Evolutionary conservation across 1,140 invertebrate species (phyloP), one percentile per base, ranked within the genome.

Genomic region (Plutomurus gul): DNA sequence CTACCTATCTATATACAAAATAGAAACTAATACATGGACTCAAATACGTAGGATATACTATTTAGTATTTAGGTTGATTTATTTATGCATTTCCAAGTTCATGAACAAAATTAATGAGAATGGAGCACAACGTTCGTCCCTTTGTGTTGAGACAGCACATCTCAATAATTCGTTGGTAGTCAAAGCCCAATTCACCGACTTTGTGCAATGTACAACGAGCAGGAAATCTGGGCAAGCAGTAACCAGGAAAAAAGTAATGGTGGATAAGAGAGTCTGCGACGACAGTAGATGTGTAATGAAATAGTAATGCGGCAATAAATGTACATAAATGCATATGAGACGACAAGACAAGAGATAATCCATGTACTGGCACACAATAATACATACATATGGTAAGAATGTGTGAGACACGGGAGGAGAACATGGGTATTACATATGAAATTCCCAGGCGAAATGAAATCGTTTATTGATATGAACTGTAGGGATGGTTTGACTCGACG

Each of bases 391-490:
- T 51, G 47, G 47, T 20, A 51, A 51, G 47, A 51, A 33, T 33
- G 56, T 65, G 27, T 33, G 30, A 30, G 25, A 30, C 18, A 65
- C 7, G 27, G 25, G n/a, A 11, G 56, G 51, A 56, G 30, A 56
- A 25, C 51, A 65, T 25, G 46, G 27, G 36, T 30, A 65, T 65
- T 65, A 65, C 56, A 65, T 36, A 65, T 65, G 56, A 65, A 65
- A 56, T 75, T 56, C 74, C 47, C 74, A 20, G 30, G 74, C 46
- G 74, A 49, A 56, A 75, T 49, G 30, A 51, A 75, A 75, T 75
- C 74, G 47, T 49, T 75, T 75, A 75, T 75, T 75, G 74, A 75
- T 75, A 75, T 56, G 46, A 75, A 75, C 74, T 47, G 36, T 72
- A 37, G 70, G 70, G 70, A 40, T 40, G 70, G 70, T 27, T 22